phyloP scores from a whole-genome alignment of 2,888 invertebrate genomes.

The Rhamphomyia laevipes region DNA sequence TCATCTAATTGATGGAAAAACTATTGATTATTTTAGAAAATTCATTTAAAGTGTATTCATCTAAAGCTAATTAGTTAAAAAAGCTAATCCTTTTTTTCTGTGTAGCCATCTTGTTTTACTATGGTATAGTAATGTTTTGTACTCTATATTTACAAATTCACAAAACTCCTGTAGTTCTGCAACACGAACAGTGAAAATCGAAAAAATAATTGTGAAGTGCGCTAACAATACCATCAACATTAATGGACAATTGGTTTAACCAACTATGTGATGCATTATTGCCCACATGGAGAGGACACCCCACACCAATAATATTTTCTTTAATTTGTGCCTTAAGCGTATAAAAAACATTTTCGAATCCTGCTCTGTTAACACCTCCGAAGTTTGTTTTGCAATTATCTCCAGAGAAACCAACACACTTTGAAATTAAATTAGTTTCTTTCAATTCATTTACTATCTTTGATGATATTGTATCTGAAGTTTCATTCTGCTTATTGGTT shows the following conservation, averaged over 20 bases:
- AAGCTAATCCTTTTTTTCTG: too few species aligned
- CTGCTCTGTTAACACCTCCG: background rate
- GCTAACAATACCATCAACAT: background rate
- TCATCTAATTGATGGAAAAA: too few species aligned
- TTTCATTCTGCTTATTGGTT: too few species aligned
- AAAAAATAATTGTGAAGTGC: background rate
- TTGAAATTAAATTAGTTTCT: background rate
- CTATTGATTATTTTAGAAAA: too few species aligned
- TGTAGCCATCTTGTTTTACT: background rate
- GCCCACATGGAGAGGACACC: constrained; percentile 5
- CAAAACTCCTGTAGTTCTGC: background rate
- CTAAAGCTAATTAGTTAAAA: too few species aligned
- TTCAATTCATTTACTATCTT: too few species aligned
- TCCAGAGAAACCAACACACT: background rate
- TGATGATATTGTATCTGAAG: too few species aligned
- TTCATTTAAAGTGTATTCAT: too few species aligned
- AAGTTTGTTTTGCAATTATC: background rate
- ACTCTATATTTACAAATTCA: background rate
- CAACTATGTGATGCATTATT: background rate
- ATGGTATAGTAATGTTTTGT: background rate
- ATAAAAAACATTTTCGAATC: background rate
- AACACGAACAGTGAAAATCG: background rate
- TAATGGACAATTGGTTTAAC: background rate
- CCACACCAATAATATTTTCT: constrained; percentile 6
- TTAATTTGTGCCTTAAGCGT: background rate